Evolutionary conservation across 2,113 vertebrate species (phyloP).

Genomic region (Hydrochoerus hydrochaeris): DNA sequence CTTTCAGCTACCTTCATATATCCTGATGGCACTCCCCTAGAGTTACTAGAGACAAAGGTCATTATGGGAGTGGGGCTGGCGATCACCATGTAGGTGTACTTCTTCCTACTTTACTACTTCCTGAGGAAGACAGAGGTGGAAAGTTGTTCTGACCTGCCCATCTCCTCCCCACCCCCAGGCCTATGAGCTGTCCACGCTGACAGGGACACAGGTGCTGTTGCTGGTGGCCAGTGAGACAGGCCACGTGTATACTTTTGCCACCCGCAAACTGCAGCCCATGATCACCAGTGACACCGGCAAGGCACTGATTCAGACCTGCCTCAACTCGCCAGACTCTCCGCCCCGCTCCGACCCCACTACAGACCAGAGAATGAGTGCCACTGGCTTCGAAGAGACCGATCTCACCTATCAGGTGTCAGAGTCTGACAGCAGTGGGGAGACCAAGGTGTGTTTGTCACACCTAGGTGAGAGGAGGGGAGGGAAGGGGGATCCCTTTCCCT

Average conservation of each 20-base stretch:
- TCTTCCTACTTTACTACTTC: constrained; percentile 34
- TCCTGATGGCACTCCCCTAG: neutral
- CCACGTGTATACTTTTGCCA: constrained; percentile 99
- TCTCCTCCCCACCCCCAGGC: constrained; percentile 82
- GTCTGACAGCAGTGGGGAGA: constrained; percentile 98
- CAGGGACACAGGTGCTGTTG: constrained; percentile 97
- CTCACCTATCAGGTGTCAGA: constrained; percentile 99
- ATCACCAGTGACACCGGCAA: constrained; percentile 99
- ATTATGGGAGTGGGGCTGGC: constrained; percentile 18
- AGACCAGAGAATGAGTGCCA: constrained; percentile 99
- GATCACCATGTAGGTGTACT: neutral
- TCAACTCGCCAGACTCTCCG: constrained; percentile 98
- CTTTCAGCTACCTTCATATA: constrained; percentile 24
- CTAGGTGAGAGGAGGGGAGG: constrained; percentile 39
- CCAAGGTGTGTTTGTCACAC: constrained; percentile 89
- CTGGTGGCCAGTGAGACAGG: constrained; percentile 99
- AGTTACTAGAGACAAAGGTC: constrained; percentile 45
- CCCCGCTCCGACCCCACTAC: constrained; percentile 97
- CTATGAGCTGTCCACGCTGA: constrained; percentile 98
- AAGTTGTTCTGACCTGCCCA: constrained; percentile 62
- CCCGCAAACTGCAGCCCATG: constrained; percentile 99
- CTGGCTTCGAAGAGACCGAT: constrained; percentile 98
- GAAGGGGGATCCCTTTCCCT: neutral
- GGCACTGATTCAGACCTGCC: constrained; percentile 98
- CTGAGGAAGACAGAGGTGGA: constrained; percentile 41